Evolutionary conservation across 1,140 invertebrate genomes (phyloP), one percentile per base, ranked within the genome.

Genomic region (Oedothorax gibbosus): DNA sequence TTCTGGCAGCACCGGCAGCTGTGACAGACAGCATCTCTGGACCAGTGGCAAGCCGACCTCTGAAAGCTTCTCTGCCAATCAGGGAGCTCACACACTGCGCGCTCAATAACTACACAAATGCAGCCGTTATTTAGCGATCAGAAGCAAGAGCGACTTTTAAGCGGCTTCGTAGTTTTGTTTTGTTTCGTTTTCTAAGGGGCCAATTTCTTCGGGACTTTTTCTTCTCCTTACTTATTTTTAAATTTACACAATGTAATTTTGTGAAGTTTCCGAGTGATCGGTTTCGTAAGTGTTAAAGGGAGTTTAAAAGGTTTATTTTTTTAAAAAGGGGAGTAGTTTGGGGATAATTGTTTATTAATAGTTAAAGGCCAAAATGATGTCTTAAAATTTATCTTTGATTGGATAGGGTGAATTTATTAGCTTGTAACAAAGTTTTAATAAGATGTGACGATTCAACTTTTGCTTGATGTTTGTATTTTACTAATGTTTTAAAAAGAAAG

Each of bases 21-120:
- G 80, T 82, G 80, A 82, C 80, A 82, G 80, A 82, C 80, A 82
- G 80, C 80, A 71, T 82, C 80, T 82, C 80, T 82, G 68, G 73
- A 82, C 80, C 80, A 82, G 80, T 82, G 80, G 80, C 80, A 82
- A 82, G 80, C 80, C 80, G 80, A 82, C 80, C 80, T 82, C 80
- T 73, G 80, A 82, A 82, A 82, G 80, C 68, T 68, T 73, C 69
- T 82, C 80, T 82, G 80, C 80, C 80, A 82, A 82, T 82, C 80
- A 82, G 80, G 73, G 69, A 35, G 49, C 80, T 56, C 12, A 71
- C 80, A 82, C 68, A 82, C 80, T 82, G 80, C 69, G 80, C 80
- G 80, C 80, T 82, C 80, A 82, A 82, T 82, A 82, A 82, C 80
- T 82, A 82, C 80, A 82, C 68, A 82, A 82, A 82, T 60, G 80